Evolutionary conservation across 2,888 invertebrate species (phyloP), one percentile per base, ranked within the genome.

Genomic region (Parasteatoda lunata): DNA sequence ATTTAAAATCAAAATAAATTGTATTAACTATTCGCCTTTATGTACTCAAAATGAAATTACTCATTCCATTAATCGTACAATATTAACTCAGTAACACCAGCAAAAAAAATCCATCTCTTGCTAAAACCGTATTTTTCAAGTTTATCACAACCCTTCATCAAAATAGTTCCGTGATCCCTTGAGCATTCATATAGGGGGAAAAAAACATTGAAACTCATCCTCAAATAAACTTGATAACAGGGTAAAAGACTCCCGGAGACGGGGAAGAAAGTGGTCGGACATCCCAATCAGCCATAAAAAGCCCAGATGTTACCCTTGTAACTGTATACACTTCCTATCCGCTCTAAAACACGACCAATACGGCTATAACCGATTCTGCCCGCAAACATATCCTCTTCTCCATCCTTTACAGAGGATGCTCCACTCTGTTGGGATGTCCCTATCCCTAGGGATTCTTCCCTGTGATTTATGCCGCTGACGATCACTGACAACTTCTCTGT

Each of bases 401-500:
- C 9, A 68, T 68, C 15, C 66, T 15, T 30, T 9, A 15, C 66
- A 13, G 66, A 45, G 66, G 66, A 68, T 30, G 15, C 66, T 68
- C n/a, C 30, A 9, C 66, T 68, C 66, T 15, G 15, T 68, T 13
- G 59, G 59, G 59, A 59, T n/a, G 59, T 59, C 59, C 59, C n/a
- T 7, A 48, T 66, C 77, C 76, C 80, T 49, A 65, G 30, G 65
- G 65, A 48, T 7, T 9, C 69, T 47, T 75, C 68, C 59, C 59
- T 69, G 73, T 81, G 81, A 81, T 81, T 81, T 73, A 81, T 81
- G 75, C 81, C 75, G 54, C 75, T 59, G 52, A 68, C 54, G 81
- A 81, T 81, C 81, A 75, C 30, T 75, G 81, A 73, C 81, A 75
- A 81, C 54, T 81, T 71, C 59, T 48, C 81, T 75, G 75, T 81